phyloP scores from a whole-genome alignment of 2,113 vertebrate genomes.

The Carettochelys insculpta region DNA sequence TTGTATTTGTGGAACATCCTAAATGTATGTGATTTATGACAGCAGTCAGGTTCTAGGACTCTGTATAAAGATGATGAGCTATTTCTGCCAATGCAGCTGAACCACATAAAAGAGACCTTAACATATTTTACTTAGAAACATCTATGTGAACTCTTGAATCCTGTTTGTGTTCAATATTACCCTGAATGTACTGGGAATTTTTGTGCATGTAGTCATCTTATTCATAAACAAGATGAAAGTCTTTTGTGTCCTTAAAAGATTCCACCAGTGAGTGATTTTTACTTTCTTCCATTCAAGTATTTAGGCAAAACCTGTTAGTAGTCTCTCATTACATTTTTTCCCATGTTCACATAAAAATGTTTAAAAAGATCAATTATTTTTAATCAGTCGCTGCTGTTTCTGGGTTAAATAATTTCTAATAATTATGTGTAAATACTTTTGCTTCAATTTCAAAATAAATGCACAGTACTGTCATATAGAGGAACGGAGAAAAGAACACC shows the following conservation, averaged over 20 bases:
- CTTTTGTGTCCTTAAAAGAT: neutral
- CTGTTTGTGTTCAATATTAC: neutral
- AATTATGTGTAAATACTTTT: neutral
- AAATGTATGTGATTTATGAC: neutral
- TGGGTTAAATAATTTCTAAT: neutral
- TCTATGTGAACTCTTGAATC: neutral
- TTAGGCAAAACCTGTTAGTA: neutral
- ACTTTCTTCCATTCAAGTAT: neutral
- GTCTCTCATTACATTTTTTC: neutral
- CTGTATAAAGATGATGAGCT: neutral
- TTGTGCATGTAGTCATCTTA: neutral
- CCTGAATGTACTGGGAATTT: neutral
- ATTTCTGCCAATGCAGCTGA: neutral
- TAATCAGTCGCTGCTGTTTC: neutral
- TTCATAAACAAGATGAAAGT: neutral
- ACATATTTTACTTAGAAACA: neutral
- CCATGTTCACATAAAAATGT: neutral
- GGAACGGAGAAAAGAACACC: neutral
- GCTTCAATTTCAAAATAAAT: neutral
- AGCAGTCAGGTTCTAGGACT: neutral
- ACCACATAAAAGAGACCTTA: neutral
- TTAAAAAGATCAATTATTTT: neutral
- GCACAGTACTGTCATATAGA: neutral
- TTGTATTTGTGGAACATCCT: neutral
- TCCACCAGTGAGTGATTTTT: neutral